A percentile compares a stretch with the other conserved stretches of the same genome.
phyloP scores from a whole-genome alignment of 1,140 invertebrate genomes.

The Drosophila azteca region DNA sequence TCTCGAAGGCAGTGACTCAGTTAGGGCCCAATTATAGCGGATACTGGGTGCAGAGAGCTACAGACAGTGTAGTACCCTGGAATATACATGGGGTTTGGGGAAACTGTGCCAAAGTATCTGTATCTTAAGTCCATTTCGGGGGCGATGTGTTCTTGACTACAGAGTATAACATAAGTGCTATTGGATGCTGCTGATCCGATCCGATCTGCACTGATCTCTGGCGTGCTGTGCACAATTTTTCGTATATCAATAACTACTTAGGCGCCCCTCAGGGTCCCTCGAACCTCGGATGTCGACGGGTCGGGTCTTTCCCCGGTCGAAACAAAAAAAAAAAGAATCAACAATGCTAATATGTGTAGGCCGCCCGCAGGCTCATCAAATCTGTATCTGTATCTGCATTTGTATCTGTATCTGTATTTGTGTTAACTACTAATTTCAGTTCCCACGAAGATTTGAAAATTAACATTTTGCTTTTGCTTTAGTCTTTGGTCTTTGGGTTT shows the following conservation, averaged over 20 bases:
- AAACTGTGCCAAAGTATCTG: no score
- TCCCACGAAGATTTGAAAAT: constrained; percentile 81
- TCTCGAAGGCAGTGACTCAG: constrained; percentile 48
- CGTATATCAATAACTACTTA: constrained; percentile 58
- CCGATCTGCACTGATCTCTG: not conserved
- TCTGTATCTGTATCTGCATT: constrained; percentile 3
- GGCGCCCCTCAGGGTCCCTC: constrained; percentile 11
- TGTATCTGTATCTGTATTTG: constrained; percentile 42
- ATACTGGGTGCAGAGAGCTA: constrained; percentile 10
- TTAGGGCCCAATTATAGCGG: constrained; percentile 54
- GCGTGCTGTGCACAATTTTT: constrained; percentile 44
- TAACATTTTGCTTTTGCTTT: constrained; percentile 66
- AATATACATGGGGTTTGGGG: no score
- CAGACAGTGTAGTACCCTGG: no score
- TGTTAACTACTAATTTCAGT: constrained; percentile 75
- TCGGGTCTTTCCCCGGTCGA: constrained; percentile 3
- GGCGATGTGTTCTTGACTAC: not conserved
- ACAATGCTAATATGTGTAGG: constrained; percentile 76
- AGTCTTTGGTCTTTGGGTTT: constrained; percentile 26
- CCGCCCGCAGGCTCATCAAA: constrained; percentile 65
- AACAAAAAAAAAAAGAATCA: constrained; percentile 68
- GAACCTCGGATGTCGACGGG: no score
- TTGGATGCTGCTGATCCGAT: not conserved
- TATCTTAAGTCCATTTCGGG: no score
- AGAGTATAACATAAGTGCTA: not conserved